Evolutionary conservation across 1,140 invertebrate species (phyloP), one percentile per base, ranked within the genome.

Genomic region (Leptonema lineaticorne): DNA sequence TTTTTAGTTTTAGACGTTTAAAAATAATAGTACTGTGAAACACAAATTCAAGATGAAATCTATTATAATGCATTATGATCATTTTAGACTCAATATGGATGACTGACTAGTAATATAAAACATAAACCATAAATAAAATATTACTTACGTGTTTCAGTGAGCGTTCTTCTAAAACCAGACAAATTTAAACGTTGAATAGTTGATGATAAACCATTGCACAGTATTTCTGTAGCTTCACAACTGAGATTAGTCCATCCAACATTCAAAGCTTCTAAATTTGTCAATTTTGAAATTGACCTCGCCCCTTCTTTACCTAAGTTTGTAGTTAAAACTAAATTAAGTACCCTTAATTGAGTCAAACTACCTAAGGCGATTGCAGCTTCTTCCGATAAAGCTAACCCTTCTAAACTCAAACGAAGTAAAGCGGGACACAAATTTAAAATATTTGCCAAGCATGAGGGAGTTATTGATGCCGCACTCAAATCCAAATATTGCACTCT

Each of bases 321-420:
- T 65, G 82, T 82, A 72, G 85, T 87, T 86, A 92, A 90, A 1
- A 89, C 84, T 75, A 93, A 80, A 84, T 93, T 93, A 2, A 93
- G 78, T 5, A 88, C 85, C 75, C 33, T 46, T 50, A 69, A 59
- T 26, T 72, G 45, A 1, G 26, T 48, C 73, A 76, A 76, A 91
- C 93, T 74, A 70, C 86, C 85, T 45, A 96, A 85, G 45, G 86
- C 83, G 59, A 78, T 69, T 73, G 90, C 90, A 46, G 89, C 86
- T 3, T 76, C 75, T 73, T 86, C 81, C 75, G 86, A 86, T 0
- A 95, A 50, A 16, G 78, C 77, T 66, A 90, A 87, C 71, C 89
- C 89, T 82, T 96, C 94, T 48, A 96, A 75, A 73, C 92, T 95
- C 1, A 96, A 77, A 78, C 95, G 95, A 73, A 86, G 87, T 22